Evolutionary conservation across 2,888 invertebrate species (phyloP).

Genomic region (Xestobium rufovillosum): DNA sequence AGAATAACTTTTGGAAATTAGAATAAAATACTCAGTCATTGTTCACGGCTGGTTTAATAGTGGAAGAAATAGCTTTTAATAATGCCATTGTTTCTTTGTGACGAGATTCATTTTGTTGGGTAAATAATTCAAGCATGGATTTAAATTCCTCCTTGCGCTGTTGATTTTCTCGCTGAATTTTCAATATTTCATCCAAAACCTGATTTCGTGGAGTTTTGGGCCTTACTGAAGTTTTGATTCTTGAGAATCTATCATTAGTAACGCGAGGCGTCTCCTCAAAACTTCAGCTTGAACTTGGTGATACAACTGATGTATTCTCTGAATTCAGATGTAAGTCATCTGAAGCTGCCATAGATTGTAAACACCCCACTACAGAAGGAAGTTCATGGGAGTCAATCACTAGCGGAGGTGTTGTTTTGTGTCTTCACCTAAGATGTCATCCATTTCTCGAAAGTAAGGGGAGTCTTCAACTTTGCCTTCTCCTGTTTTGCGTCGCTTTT

Average conservation of each 20-base stretch:
- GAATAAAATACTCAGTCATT: background rate
- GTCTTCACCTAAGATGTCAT: constrained; percentile 3
- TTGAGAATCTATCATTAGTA: constrained; percentile 1
- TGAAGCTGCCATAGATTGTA: background rate
- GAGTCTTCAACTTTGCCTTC: constrained; percentile 3
- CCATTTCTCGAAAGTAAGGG: constrained; percentile 3
- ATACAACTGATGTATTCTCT: no score
- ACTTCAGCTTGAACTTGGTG: no score
- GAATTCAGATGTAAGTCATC: background rate
- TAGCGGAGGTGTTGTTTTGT: background rate
- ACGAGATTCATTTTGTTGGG: background rate
- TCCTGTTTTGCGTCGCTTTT: background rate
- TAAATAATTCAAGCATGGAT: constrained; percentile 1
- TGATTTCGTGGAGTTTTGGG: constrained; percentile 2
- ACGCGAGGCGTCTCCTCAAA: no score
- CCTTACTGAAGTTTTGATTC: background rate
- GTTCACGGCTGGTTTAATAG: no score
- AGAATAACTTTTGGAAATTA: background rate
- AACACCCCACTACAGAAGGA: background rate
- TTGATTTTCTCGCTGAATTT: constrained; percentile 4
- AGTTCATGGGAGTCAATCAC: background rate
- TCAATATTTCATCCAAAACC: background rate
- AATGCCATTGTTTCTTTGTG: constrained; percentile 4
- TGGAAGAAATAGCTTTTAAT: background rate
- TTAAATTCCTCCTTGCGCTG: constrained; percentile 4